Percentiles rank a stretch among this genome's conserved stretches.
Evolutionary conservation across 2,113 vertebrate genomes (phyloP).

Genomic region (Brachyhypopomus gauderio): DNA sequence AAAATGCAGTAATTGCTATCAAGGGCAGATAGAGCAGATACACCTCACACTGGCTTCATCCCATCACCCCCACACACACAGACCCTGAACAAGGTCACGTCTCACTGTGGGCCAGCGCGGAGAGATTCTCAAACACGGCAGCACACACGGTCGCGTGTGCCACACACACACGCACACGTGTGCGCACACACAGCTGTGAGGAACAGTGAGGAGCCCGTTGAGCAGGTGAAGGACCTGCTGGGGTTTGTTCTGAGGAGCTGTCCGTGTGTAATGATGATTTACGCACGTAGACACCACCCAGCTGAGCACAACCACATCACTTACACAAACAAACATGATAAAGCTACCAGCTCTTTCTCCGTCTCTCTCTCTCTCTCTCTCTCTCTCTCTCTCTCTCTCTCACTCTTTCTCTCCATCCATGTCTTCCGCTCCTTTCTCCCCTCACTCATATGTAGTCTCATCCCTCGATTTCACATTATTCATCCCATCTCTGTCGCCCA

Average conservation of each 20-base stretch:
- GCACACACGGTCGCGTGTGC: slow-evolving; percentile 35
- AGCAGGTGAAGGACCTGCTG: slow-evolving; percentile 32
- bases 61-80: background rate
- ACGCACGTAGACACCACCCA: slow-evolving; percentile 39
- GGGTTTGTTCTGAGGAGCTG: slow-evolving; percentile 35
- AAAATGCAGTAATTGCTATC: slow-evolving; percentile 51
- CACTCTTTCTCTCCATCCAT: background rate
- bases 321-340: slow-evolving; percentile 51
- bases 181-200: background rate
- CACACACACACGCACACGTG: slow-evolving; percentile 55
- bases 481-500: no score
- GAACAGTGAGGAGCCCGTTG: slow-evolving; percentile 32
- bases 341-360: background rate
- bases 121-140: background rate
- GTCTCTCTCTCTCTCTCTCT: background rate
- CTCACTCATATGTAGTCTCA: background rate
- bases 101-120: slow-evolving; percentile 39
- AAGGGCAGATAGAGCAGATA: slow-evolving; percentile 49
- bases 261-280: slow-evolving; percentile 49
- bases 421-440: background rate
- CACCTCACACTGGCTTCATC: slow-evolving; percentile 13
- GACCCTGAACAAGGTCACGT: slow-evolving; percentile 48
- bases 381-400: background rate
- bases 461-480: slow-evolving; percentile 2
- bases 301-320: slow-evolving; percentile 39